Evolutionary conservation across 2,113 vertebrate species (phyloP).

Genomic region (Catagonus wagneri): DNA sequence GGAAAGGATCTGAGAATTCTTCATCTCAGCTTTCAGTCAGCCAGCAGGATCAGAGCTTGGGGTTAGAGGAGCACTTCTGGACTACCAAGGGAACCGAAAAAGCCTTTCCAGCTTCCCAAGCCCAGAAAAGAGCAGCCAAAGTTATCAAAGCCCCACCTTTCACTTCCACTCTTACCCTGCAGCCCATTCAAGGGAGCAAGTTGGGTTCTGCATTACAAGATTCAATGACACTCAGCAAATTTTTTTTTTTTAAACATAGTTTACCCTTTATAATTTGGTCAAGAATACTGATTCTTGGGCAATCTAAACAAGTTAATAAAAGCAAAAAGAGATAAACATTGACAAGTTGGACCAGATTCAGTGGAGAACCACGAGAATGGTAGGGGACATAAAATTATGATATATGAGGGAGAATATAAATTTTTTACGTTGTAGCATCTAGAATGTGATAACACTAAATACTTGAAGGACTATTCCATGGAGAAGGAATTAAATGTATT

Average conservation of each 20-base stretch:
- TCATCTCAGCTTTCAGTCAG: neutral
- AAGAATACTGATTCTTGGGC: neutral
- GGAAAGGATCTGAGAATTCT: neutral
- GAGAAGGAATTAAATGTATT: neutral
- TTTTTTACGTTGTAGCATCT: neutral
- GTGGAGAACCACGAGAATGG: neutral
- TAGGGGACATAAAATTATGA: neutral
- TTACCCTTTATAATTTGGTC: neutral
- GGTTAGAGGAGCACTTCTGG: neutral
- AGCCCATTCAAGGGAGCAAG: neutral
- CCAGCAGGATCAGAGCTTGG: neutral
- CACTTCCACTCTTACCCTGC: neutral
- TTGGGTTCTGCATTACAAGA: neutral
- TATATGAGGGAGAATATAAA: neutral
- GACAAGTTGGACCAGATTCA: constrained; percentile 5
- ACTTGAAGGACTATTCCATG: neutral
- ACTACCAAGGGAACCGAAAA: neutral
- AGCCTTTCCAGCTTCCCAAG: neutral
- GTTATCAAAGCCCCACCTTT: neutral
- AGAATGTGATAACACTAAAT: neutral
- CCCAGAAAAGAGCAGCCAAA: neutral
- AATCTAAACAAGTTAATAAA: neutral
- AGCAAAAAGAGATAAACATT: neutral
- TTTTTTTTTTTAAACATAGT: neutral
- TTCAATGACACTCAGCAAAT: neutral